Evolutionary conservation across 92 coral and sea anemone species (phyloP).

Genomic region (Porites lobata): DNA sequence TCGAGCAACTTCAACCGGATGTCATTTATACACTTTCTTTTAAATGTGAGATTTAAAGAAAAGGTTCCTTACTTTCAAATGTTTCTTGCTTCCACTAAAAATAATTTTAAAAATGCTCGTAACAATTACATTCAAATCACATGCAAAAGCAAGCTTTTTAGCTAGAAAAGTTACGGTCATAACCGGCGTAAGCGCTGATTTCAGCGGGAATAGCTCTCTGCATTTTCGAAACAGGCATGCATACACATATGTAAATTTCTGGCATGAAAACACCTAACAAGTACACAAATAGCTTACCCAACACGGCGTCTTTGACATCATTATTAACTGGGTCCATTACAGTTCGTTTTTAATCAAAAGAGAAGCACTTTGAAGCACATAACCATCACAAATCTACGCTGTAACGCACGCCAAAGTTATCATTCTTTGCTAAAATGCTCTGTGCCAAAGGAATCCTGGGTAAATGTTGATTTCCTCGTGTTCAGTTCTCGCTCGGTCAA

Average conservation of each 20-base stretch:
- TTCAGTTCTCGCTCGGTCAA: slow-evolving; percentile 20
- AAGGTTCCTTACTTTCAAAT: too few species aligned
- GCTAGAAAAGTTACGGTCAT: too few species aligned
- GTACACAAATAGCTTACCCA: slow-evolving; percentile 9
- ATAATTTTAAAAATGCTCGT: too few species aligned
- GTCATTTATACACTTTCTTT: too few species aligned
- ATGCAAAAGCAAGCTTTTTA: too few species aligned
- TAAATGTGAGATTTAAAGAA: too few species aligned
- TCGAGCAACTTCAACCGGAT: too few species aligned
- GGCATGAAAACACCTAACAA: neutral
- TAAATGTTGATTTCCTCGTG: slow-evolving; percentile 29
- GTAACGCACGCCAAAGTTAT: neutral
- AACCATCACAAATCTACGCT: neutral
- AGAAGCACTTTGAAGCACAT: neutral
- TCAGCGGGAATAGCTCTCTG: neutral
- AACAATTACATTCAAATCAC: too few species aligned
- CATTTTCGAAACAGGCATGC: neutral
- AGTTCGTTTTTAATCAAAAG: neutral
- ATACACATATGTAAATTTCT: too few species aligned
- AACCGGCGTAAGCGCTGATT: too few species aligned
- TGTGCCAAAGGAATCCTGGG: slow-evolving; percentile 25
- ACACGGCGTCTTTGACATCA: slow-evolving; percentile 39
- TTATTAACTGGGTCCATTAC: slow-evolving; percentile 31
- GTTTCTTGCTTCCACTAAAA: too few species aligned
- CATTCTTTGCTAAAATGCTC: slow-evolving; percentile 1